Conservation (phyloP, 2,888 invertebrate genomes). For the Eretmocerus hayati region DNA sequence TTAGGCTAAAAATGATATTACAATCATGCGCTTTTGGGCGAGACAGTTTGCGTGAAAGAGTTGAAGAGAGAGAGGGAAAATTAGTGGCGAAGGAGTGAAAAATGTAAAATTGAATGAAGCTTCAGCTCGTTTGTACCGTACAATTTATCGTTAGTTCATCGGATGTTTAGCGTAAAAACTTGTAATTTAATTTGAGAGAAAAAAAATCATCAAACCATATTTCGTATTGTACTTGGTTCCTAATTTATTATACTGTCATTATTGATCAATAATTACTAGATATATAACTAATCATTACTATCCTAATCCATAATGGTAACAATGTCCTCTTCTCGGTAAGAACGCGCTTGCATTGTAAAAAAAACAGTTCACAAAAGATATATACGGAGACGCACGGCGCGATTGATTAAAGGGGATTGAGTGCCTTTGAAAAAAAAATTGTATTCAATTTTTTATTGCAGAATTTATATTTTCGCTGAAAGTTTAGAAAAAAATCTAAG, state of each 20-base stretch:
- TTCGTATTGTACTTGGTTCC: constrained; percentile 46
- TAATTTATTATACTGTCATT: constrained; percentile 41
- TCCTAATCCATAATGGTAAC: constrained; percentile 32
- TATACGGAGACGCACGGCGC: constrained; percentile 19
- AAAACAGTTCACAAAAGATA: constrained; percentile 17
- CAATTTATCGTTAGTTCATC: constrained; percentile 32
- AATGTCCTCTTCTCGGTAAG: constrained; percentile 27
- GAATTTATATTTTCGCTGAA: constrained; percentile 23
- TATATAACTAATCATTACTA: constrained; percentile 27
- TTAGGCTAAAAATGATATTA: no score
- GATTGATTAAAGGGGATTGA: constrained; percentile 23
- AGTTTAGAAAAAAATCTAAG: constrained; percentile 10
- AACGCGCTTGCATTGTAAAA: constrained; percentile 27
- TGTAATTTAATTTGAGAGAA: constrained; percentile 43
- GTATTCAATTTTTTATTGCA: constrained; percentile 22
- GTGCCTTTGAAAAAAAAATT: constrained; percentile 24
- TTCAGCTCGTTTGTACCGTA: constrained; percentile 26
- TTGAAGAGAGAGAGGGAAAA: constrained; percentile 14
- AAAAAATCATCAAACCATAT: no score
- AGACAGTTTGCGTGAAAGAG: background rate
- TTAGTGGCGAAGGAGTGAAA: constrained; percentile 9
- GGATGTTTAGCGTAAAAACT: constrained; percentile 30
- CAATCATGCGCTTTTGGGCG: no score
- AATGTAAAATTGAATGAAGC: constrained; percentile 16
- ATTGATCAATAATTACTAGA: constrained; percentile 32